phyloP scores from a whole-genome alignment of 2,113 vertebrate species.

The Chlamydotis undulata region DNA sequence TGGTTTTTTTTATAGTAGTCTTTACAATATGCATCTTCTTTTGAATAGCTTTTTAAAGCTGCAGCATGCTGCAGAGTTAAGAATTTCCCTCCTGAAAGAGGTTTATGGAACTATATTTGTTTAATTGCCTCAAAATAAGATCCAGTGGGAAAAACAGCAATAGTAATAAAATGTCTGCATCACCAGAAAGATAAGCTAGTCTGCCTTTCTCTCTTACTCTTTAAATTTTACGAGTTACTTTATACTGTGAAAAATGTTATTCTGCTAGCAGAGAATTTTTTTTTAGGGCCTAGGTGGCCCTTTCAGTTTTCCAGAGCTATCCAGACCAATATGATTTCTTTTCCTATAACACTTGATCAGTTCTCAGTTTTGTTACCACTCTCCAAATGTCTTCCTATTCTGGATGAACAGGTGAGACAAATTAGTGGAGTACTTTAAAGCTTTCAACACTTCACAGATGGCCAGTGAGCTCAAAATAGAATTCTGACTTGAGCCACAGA shows the following conservation, averaged over 20 bases:
- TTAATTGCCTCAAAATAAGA: constrained; percentile 37
- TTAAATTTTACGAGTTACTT: constrained; percentile 39
- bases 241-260: constrained; percentile 2
- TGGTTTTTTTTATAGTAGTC: background rate
- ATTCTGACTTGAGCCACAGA: background rate
- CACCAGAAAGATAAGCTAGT: background rate
- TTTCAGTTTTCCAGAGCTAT: constrained; percentile 31
- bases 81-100: background rate
- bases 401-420: constrained; percentile 64
- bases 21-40: background rate
- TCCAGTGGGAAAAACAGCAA: background rate
- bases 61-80: background rate
- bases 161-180: background rate
- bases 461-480: background rate
- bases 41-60: background rate
- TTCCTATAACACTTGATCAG: background rate
- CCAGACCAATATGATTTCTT: background rate
- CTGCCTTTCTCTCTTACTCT: background rate
- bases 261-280: background rate
- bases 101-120: constrained; percentile 1
- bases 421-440: constrained; percentile 5
- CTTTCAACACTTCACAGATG: background rate
- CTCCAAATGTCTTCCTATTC: background rate
- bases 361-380: constrained; percentile 1
- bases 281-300: background rate